Conservation (phyloP, 2,797 vertebrate species). For the Gymnothorax reevesii region DNA sequence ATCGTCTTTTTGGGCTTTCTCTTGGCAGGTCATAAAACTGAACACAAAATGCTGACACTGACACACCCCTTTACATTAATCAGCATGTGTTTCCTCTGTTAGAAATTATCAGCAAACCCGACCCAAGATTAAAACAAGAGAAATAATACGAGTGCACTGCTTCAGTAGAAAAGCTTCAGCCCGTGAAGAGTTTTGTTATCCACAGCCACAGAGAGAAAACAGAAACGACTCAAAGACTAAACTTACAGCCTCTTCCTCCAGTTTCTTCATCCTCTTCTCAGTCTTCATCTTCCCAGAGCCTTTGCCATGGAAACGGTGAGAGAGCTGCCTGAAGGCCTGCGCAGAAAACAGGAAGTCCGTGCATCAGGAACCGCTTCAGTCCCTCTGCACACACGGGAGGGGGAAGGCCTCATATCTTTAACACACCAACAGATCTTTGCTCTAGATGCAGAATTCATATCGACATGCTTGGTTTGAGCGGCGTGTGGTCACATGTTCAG, state of each 20-base stretch:
- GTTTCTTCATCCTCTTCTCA: constrained; percentile 90
- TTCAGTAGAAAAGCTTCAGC: not conserved
- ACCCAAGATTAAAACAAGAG: not conserved
- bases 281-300: constrained; percentile 97
- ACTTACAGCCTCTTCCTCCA: constrained; percentile 85
- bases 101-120: not conserved
- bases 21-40: too few species aligned
- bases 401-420: not conserved
- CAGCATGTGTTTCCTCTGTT: not conserved
- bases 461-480: not conserved
- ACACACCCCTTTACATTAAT: not conserved
- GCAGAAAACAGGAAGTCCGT: not conserved
- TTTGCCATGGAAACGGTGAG: constrained; percentile 90
- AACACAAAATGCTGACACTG: not conserved
- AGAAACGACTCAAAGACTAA: not conserved
- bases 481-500: too few species aligned
- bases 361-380: not conserved
- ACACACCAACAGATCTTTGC: not conserved
- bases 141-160: not conserved
- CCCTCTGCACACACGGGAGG: not conserved
- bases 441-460: not conserved
- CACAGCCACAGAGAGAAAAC: not conserved
- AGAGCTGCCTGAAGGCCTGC: constrained; percentile 88
- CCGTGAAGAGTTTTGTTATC: not conserved
- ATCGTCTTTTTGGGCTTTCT: too few species aligned